Base-by-base conservation (phyloP, 2,888 invertebrate species). In the Seladonia tumulorum region DNA sequence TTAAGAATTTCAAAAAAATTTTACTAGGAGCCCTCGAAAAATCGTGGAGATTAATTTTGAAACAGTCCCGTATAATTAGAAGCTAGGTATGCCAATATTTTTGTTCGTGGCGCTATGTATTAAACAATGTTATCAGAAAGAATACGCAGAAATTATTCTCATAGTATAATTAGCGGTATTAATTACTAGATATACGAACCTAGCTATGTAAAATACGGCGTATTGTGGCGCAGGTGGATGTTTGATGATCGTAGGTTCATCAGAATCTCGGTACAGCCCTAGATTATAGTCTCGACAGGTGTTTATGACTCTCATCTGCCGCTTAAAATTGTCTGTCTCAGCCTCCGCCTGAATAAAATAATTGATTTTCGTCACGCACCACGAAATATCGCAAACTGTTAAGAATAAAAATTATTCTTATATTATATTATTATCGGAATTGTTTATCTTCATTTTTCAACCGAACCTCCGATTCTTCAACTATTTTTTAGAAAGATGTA, bases 271-370 rank as follows among this genome's bases (percentile, higher is more conserved):
- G 88, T 95, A 95, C 57, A 92, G 89, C 12, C 95, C 96, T 63
- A 96, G 88, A 85, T 95, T 94, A 90, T 95, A 95, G 53, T 93
- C 93, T 79, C 90, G 87, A 77, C 96, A 96, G 0, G 94, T 92
- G 79, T 91, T 86, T 60, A 93, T 90, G 0, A 95, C 91, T 63
- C 89, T 90, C 4, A 87, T 79, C 22, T 94, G 84, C 74, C 95
- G 90, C 25, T 95, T 93, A 53, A 95, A 95, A 90, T 97, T 95
- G 83, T 97, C 96, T 4, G 90, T 91, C 83, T 96, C 95, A 1
- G 95, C 95, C 76, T 94, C 91, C 18, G 85, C 88, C 95, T 95
- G 75, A 66, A 86, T 88, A 29, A 2, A 12, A 60, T 29, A 14
- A 25, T 25, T 53, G 8, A 53, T 22, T 53, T 53, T 7, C 16